phyloP scores from a whole-genome alignment of 2,797 vertebrate species.

The Rallus crepitans region DNA sequence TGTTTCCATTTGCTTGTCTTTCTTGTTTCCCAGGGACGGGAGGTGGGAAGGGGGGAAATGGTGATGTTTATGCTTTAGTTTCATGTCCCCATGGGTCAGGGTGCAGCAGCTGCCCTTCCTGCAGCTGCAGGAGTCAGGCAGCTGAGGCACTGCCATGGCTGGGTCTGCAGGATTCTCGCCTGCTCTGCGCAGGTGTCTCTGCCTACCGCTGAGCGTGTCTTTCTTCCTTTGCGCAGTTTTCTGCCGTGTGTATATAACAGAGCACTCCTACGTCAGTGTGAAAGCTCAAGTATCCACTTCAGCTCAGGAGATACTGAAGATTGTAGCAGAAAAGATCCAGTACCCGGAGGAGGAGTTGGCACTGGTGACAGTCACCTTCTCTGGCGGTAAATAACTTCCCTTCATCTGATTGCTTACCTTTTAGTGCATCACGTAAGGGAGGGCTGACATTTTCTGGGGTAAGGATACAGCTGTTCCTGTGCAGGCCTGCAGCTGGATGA shows the following conservation, averaged over 20 bases:
- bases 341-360: slow-evolving; percentile 87
- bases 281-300: slow-evolving; percentile 83
- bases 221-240: slow-evolving; percentile 82
- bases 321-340: slow-evolving; percentile 90
- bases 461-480: slow-evolving; percentile 27
- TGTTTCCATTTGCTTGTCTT: neutral
- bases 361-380: slow-evolving; percentile 86
- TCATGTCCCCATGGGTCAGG: neutral
- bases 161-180: neutral
- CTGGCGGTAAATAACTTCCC: slow-evolving; percentile 86
- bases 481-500: slow-evolving; percentile 74
- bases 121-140: neutral
- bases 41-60: neutral
- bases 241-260: slow-evolving; percentile 91
- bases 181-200: neutral
- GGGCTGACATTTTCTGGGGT: slow-evolving; percentile 39
- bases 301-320: slow-evolving; percentile 89
- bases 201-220: neutral
- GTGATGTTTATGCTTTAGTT: neutral
- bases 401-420: slow-evolving; percentile 9
- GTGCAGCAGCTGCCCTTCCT: neutral
- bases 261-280: slow-evolving; percentile 94
- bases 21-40: neutral
- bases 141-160: neutral
- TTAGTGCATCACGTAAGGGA: neutral